Evolutionary conservation across 2,797 vertebrate genomes (phyloP), one percentile per base, ranked within the genome.

Genomic region (Yasuhikotakia modesta): DNA sequence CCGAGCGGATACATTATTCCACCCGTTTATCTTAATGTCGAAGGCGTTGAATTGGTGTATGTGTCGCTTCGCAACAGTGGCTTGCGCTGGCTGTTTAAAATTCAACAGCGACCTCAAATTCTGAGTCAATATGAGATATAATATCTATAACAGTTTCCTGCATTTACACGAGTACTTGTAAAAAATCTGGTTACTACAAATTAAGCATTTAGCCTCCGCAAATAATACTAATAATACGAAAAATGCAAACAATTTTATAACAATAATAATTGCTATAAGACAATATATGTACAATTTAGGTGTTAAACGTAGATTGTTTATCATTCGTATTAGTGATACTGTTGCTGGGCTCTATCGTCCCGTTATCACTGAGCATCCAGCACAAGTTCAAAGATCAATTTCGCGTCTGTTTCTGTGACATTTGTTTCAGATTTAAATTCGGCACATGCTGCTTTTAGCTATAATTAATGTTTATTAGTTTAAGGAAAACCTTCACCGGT

Each of bases 1-100:
- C 45, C 67, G 64, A 78, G 76, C 63, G 76, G 76, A 78, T 57
- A 78, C 57, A 64, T 70, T 52, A 78, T 70, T 67, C 76, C 57
- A 58, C 64, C 66, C 48, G 43, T 70, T 70, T 16, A 61, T 46
- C 57, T 21, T 70, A 27, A 35, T 70, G 76, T 63, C 19, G 61
- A 58, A 46, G 45, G 52, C 60, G 50, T 67, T 43, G 39, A 39
- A 39, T 39, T 53, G 69, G 17, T 43, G 24, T n/a, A 48, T 65
- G 43, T 19, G 27, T 45, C n/a, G 43, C 46, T n/a, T 53, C 58
- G 22, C 32, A 73, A 61, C 21, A 57, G 69, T 21, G 50, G 69
- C 69, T 27, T 76, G 60, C 45, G 27, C 22, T 53, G 63, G 7
- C 19, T 66, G 50, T 19, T 11, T 52, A 50, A 60, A 76, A 67